Percentiles rank a stretch among this genome's conserved stretches.
Conservation (phyloP, 2,113 vertebrate species). For the Mohoua ochrocephala region DNA sequence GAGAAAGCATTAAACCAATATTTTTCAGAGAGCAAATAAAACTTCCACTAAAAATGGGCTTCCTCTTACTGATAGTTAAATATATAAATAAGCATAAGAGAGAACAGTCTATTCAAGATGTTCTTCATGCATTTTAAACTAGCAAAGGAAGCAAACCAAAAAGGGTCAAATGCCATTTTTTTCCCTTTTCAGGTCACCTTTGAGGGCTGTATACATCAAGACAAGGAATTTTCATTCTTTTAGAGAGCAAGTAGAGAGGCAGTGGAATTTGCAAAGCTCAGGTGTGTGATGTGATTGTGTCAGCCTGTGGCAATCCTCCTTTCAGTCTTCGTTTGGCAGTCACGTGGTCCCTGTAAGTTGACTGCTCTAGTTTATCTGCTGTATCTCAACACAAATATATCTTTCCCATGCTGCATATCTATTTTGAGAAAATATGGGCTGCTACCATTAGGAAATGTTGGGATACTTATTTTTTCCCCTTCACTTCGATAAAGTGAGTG, state of each 20-base stretch:
- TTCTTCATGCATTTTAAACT: neutral
- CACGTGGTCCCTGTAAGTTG: neutral
- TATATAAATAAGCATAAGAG: neutral
- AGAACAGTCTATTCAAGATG: neutral
- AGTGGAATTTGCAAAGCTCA: neutral
- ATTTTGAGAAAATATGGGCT: neutral
- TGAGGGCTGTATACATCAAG: neutral
- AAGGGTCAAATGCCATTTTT: neutral
- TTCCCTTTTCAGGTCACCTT: neutral
- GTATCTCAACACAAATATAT: neutral
- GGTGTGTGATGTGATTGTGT: neutral
- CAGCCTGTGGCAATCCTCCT: neutral
- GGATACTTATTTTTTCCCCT: neutral
- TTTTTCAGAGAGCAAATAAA: neutral
- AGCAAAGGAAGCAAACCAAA: neutral
- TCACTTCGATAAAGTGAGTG: neutral
- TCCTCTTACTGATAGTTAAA: neutral
- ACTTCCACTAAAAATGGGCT: neutral
- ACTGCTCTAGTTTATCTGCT: neutral
- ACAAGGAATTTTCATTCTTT: constrained; percentile 13
- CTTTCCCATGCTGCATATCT: neutral
- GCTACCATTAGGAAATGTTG: neutral
- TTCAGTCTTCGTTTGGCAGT: neutral
- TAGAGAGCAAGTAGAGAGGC: neutral
- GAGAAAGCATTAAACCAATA: neutral